Evolutionary conservation across 2,797 vertebrate genomes (phyloP).

Genomic region (Alosa sapidissima): DNA sequence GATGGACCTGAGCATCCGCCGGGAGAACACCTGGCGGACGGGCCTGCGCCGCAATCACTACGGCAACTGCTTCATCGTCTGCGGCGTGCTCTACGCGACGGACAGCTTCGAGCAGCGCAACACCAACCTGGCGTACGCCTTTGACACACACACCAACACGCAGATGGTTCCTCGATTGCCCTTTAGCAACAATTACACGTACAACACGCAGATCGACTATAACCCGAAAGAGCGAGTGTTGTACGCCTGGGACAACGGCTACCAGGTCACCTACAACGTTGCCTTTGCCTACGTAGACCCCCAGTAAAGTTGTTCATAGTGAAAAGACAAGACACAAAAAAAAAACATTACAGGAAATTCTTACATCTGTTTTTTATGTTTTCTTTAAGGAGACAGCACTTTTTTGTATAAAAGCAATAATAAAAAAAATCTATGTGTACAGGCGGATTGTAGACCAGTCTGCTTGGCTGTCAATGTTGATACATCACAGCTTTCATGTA

Average conservation of each 20-base stretch:
- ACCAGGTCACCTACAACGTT: slow-evolving; percentile 94
- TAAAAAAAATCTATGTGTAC: slow-evolving; percentile 26
- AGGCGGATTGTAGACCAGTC: slow-evolving; percentile 91
- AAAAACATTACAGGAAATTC: neutral
- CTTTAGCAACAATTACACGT: slow-evolving; percentile 91
- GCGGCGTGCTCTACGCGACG: slow-evolving; percentile 92
- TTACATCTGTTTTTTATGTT: slow-evolving; percentile 7
- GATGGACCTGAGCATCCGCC: slow-evolving; percentile 85
- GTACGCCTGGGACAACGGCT: slow-evolving; percentile 97
- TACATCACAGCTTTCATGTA: slow-evolving; percentile 7
- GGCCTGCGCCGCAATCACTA: slow-evolving; percentile 88
- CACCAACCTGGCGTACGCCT: slow-evolving; percentile 93
- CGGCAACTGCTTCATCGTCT: slow-evolving; percentile 95
- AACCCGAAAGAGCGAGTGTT: slow-evolving; percentile 93
- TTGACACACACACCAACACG: slow-evolving; percentile 97
- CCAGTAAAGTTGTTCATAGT: slow-evolving; percentile 44
- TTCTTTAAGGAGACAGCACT: slow-evolving; percentile 62
- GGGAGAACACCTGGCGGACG: slow-evolving; percentile 94
- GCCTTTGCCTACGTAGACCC: slow-evolving; percentile 85
- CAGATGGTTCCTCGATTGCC: slow-evolving; percentile 93
- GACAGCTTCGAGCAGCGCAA: slow-evolving; percentile 88
- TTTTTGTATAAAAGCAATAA: slow-evolving; percentile 73
- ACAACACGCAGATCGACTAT: slow-evolving; percentile 96
- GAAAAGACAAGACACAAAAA: neutral
- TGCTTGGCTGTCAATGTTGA: slow-evolving; percentile 62